These are phyloP conservation scores for Bursaphelenchus okinawaensis DNA, from an alignment of 2,888 invertebrate genomes.

Conservation along the genomic window DNA sequence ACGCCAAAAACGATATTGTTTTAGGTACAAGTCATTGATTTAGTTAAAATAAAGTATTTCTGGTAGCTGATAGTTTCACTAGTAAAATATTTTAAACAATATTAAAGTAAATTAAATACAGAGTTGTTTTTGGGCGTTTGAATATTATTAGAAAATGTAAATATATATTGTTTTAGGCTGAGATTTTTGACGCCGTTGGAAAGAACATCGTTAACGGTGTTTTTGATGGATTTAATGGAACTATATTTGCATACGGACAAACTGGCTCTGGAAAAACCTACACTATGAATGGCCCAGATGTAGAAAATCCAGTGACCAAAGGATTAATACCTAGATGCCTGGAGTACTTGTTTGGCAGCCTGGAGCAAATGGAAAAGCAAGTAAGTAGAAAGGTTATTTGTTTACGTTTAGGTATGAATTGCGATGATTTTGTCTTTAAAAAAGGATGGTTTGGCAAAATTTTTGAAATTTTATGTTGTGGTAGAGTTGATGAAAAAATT, in stretches of 20 bases:
- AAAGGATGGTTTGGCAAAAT: no score
- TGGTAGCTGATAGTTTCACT: no score
- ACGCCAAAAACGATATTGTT: no score
- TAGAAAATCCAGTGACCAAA: slow-evolving; percentile 51
- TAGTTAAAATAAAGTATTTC: no score
- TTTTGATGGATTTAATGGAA: slow-evolving; percentile 60
- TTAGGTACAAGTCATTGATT: not conserved
- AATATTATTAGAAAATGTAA: not conserved
- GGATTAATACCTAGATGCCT: slow-evolving; percentile 60
- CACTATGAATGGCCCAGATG: slow-evolving; percentile 60
- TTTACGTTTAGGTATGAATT: no score
- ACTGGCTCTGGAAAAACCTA: slow-evolving; percentile 61
- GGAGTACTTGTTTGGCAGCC: slow-evolving; percentile 58
- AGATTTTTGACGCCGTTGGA: slow-evolving; percentile 56
- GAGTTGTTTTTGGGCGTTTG: no score
- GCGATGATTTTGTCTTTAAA: no score
- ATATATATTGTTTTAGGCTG: not conserved
- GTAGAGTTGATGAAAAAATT: not conserved
- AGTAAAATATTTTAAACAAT: no score
- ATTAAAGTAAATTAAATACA: no score
- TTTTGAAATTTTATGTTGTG: not conserved
- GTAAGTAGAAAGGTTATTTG: slow-evolving; percentile 31
- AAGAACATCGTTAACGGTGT: slow-evolving; percentile 59
- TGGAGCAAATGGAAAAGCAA: slow-evolving; percentile 55
- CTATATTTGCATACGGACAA: slow-evolving; percentile 62